Percentiles rank a stretch among this genome's conserved stretches.
phyloP scores from a whole-genome alignment of 2,113 vertebrate genomes.

The Sminthopsis crassicaudata region DNA sequence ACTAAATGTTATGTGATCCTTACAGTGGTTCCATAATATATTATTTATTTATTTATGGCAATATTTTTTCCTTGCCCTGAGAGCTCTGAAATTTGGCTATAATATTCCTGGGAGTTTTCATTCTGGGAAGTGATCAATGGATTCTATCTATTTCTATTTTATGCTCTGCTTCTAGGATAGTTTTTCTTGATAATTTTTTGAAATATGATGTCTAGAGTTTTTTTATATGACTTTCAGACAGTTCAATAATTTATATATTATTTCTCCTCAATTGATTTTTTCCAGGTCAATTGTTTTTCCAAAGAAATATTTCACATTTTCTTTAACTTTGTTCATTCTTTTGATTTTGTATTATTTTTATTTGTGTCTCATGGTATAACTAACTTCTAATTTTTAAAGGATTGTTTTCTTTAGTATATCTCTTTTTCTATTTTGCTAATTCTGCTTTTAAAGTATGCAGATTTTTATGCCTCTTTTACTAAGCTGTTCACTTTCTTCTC shows the following conservation, averaged over 20 bases:
- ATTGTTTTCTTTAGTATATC: not conserved
- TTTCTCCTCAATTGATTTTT: no score
- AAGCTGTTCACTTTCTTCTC: not conserved
- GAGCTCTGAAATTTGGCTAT: not conserved
- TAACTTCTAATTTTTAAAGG: not conserved
- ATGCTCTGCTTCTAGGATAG: not conserved
- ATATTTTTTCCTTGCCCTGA: not conserved
- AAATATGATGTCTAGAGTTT: not conserved
- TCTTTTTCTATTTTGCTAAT: no score
- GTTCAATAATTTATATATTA: no score
- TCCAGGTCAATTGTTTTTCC: no score
- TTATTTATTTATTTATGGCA: not conserved
- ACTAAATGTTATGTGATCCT: not conserved
- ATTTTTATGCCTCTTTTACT: not conserved
- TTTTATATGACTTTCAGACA: no score
- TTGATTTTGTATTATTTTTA: not conserved
- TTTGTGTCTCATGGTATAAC: not conserved
- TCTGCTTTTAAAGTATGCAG: no score
- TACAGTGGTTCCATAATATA: not conserved
- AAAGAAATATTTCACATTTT: no score
- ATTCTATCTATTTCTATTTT: not conserved
- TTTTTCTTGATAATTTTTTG: not conserved
- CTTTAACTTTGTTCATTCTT: no score
- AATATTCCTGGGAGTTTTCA: not conserved
- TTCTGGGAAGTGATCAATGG: not conserved